Base-by-base conservation (phyloP, 2,113 vertebrate species). In the Platichthys stellatus region DNA sequence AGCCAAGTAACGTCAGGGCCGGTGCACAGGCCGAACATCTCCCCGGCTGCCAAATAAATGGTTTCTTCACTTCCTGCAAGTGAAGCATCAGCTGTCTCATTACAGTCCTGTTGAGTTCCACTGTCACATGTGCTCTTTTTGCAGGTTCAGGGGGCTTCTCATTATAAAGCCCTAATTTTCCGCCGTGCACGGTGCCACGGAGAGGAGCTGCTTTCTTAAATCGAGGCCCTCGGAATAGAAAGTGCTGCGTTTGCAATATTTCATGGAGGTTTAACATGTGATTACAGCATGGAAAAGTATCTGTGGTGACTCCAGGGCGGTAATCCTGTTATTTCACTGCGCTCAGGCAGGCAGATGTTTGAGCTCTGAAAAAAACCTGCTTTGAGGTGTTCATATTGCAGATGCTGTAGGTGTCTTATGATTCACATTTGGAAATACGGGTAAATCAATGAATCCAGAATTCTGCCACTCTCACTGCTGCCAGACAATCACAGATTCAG, bases 111-210 rank as follows among this genome's bases (percentile, higher is more conserved):
- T 59, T 84, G 18, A 51, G 28, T 62, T 49, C 62, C 56, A 73
- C 69, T 67, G 72, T 51, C 79, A 64, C 24, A 81, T 76, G 82
- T 76, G 73, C 72, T 5, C 85, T 85, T 49, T 53, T 43, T 57
- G 84, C 17, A 64, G 79, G 86, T 88, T 90, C 81, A 88, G 69
- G 83, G 83, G 74, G 24, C 61, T 65, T 47, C 83, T 90, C 81
- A 90, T 92, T 91, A 89, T 83, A 82, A 92, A 78, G 77, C 75
- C 88, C 79, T 77, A 20, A 78, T 84, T 83, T 84, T 68, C 60
- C 76, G 76, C 62, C 57, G 64, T 69, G 62, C 58, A 68, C 15
- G 28, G 28, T 31, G 28, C 28, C 28, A 31, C 5, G 5, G 28
- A 31, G 28, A 31, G 28, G 28, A 31, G 28, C 28, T 31, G 28